phyloP scores from a whole-genome alignment of 2,888 invertebrate genomes.

The Ichneumon xanthorius region DNA sequence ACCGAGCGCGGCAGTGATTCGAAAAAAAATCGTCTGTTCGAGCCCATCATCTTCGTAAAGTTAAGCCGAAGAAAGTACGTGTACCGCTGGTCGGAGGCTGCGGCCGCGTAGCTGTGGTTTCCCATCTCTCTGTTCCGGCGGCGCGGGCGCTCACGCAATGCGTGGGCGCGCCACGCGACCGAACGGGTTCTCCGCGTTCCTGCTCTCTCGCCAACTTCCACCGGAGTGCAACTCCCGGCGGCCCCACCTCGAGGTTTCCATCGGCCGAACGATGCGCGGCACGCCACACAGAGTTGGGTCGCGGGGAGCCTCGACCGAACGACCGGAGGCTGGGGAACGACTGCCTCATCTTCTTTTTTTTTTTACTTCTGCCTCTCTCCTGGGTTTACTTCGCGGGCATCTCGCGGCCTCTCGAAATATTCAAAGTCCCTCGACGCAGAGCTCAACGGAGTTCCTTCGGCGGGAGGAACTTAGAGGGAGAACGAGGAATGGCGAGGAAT shows the following conservation, averaged over 20 bases:
- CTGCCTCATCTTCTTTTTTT: neutral
- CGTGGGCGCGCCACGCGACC: slow-evolving; percentile 85
- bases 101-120: slow-evolving; percentile 43
- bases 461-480: neutral
- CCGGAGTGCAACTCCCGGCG: slow-evolving; percentile 53
- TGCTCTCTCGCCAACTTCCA: slow-evolving; percentile 64
- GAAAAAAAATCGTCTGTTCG: neutral
- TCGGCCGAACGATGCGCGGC: slow-evolving; percentile 59
- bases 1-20: neutral
- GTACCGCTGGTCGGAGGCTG: slow-evolving; percentile 34
- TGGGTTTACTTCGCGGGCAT: slow-evolving; percentile 23
- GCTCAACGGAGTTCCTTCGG: slow-evolving; percentile 1
- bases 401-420: slow-evolving; percentile 50
- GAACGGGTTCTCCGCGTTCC: slow-evolving; percentile 80
- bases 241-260: slow-evolving; percentile 62
- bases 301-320: slow-evolving; percentile 50
- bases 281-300: slow-evolving; percentile 49
- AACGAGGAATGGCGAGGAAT: neutral
- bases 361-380: slow-evolving; percentile 12
- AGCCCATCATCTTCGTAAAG: slow-evolving; percentile 55
- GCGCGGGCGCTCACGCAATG: slow-evolving; percentile 75
- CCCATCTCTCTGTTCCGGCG: slow-evolving; percentile 63
- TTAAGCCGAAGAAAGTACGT: slow-evolving; percentile 66
- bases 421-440: slow-evolving; percentile 45
- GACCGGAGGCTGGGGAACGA: slow-evolving; percentile 48